These are phyloP conservation scores for Amphipyra berbera DNA, from an alignment of 2,888 invertebrate species.

Conservation along the genomic window DNA sequence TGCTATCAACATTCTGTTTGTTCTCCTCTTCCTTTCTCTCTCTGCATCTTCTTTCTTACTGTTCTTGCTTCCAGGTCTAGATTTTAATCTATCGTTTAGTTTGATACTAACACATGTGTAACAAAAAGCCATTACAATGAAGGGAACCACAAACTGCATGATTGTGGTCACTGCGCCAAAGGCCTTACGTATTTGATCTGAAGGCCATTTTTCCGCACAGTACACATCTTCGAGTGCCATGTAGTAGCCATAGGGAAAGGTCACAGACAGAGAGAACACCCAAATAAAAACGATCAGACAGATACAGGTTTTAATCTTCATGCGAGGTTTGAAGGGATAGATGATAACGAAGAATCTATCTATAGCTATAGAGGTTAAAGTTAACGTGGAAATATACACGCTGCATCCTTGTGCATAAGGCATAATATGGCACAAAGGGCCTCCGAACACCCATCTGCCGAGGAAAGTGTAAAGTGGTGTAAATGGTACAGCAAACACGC, in stretches of 20 bases:
- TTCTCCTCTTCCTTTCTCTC: constrained; percentile 93
- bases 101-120: constrained; percentile 95
- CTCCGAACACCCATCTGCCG: constrained; percentile 96
- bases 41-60: constrained; percentile 94
- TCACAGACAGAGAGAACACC: constrained; percentile 94
- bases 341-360: constrained; percentile 97
- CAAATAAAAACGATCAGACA: constrained; percentile 94
- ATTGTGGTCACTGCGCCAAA: constrained; percentile 95
- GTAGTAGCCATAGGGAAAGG: constrained; percentile 96
- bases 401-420: constrained; percentile 96
- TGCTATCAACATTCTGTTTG: constrained; percentile 97
- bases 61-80: constrained; percentile 93
- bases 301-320: constrained; percentile 94
- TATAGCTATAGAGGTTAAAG: constrained; percentile 97
- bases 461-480: constrained; percentile 96
- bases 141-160: constrained; percentile 96
- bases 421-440: constrained; percentile 95
- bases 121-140: constrained; percentile 95
- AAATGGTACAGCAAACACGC: constrained; percentile 96
- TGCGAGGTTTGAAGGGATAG: constrained; percentile 95
- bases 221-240: constrained; percentile 90
- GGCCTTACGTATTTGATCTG: constrained; percentile 91
- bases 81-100: constrained; percentile 92
- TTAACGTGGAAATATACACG: constrained; percentile 97
- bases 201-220: constrained; percentile 95